Conservation (phyloP, 2,888 invertebrate genomes). For the Thysanoteuthis rhombus region DNA sequence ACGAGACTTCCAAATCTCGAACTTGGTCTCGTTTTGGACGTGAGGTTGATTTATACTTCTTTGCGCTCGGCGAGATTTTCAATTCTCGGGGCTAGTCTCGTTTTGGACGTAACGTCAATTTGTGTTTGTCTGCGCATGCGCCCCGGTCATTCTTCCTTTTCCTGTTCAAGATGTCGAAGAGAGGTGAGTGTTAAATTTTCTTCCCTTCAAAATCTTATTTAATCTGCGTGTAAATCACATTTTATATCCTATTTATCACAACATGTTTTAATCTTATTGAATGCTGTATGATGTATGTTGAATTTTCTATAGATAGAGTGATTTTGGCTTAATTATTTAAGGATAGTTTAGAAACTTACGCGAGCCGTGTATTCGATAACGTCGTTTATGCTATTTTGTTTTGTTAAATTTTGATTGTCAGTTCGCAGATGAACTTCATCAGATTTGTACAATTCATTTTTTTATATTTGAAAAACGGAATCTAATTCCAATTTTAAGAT, state of each 20-base stretch:
- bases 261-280: background rate
- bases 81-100: background rate
- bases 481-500: too few relatives aligned
- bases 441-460: too few relatives aligned
- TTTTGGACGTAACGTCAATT: background rate
- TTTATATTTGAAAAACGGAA: too few relatives aligned
- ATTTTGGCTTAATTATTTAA: background rate
- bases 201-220: background rate
- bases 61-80: background rate
- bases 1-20: too few relatives aligned
- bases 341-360: background rate
- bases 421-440: too few relatives aligned
- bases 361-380: background rate
- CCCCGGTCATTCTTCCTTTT: conserved; percentile 46
- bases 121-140: conserved; percentile 38
- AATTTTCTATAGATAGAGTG: background rate
- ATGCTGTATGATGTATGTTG: background rate
- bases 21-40: too few relatives aligned
- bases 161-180: conserved; percentile 61
- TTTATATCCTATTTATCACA: background rate
- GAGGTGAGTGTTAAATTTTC: conserved; percentile 48
- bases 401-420: too few relatives aligned
- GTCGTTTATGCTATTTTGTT: background rate
- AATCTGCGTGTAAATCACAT: background rate
- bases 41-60: too few relatives aligned